phyloP scores from a whole-genome alignment of 1,140 invertebrate genomes.

The Drosophila neocordata region DNA sequence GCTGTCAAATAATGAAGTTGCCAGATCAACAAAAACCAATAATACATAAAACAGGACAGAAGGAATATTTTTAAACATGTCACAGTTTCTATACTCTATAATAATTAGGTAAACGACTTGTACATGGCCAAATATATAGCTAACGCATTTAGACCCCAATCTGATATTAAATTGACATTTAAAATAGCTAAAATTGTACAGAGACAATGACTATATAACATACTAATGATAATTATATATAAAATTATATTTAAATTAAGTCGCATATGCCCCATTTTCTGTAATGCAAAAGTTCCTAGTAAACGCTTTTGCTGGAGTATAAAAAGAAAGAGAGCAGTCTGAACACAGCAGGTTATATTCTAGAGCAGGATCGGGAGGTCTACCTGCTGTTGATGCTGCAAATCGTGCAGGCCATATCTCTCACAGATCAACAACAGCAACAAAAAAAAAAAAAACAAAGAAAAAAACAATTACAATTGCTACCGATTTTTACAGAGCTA shows the following conservation, averaged over 20 bases:
- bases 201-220: not conserved
- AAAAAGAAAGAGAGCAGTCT: not conserved
- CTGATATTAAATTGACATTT: too few relatives aligned
- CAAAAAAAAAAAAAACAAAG: constrained; percentile 35
- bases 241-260: not conserved
- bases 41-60: constrained; percentile 34
- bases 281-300: not conserved
- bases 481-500: constrained; percentile 57
- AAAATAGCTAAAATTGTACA: too few relatives aligned
- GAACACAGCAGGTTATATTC: constrained; percentile 21
- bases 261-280: not conserved
- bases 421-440: constrained; percentile 70
- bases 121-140: too few relatives aligned
- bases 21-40: constrained; percentile 77
- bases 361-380: constrained; percentile 24
- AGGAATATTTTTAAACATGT: constrained; percentile 34
- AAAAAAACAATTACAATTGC: constrained; percentile 75
- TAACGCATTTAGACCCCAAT: too few relatives aligned
- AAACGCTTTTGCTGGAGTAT: not conserved
- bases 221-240: not conserved
- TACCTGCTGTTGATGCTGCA: constrained; percentile 65
- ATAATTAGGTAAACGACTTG: too few relatives aligned
- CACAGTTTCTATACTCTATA: not conserved
- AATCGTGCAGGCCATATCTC: constrained; percentile 77
- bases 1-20: constrained; percentile 80